phyloP scores from a whole-genome alignment of 2,888 invertebrate genomes.

The Zootermopsis nevadensis region DNA sequence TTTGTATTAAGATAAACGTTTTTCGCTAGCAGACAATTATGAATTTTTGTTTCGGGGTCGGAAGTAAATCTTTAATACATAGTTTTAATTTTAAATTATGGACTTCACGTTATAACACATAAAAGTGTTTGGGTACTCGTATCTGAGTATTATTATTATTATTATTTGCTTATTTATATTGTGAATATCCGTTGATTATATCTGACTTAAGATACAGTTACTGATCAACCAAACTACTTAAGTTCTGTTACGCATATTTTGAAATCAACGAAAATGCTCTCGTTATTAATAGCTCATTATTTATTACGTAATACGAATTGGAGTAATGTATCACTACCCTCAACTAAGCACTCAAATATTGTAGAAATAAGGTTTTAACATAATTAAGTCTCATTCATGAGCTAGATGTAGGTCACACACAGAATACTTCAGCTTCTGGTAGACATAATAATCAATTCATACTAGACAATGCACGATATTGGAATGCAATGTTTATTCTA shows the following conservation, averaged over 20 bases:
- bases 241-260: not conserved
- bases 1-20: not conserved
- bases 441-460: constrained; percentile 22
- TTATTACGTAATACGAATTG: not conserved
- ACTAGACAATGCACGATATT: constrained; percentile 35
- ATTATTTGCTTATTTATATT: not conserved
- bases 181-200: not conserved
- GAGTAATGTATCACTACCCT: not conserved
- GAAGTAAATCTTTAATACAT: not conserved
- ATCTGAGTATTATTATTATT: not conserved
- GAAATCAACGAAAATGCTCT: not conserved
- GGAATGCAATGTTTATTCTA: constrained; percentile 39
- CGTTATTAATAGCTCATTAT: not conserved
- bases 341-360: not conserved
- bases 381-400: constrained; percentile 8
- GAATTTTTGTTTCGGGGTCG: not conserved
- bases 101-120: no score
- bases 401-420: not conserved
- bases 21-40: not conserved
- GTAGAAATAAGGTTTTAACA: not conserved
- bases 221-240: not conserved
- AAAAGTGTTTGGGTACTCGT: no score
- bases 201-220: not conserved
- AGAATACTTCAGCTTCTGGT: constrained; percentile 18
- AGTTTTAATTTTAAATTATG: not conserved